These are phyloP conservation scores for Limenitis camilla DNA, from an alignment of 2,888 invertebrate genomes.

Conservation along the genomic window DNA sequence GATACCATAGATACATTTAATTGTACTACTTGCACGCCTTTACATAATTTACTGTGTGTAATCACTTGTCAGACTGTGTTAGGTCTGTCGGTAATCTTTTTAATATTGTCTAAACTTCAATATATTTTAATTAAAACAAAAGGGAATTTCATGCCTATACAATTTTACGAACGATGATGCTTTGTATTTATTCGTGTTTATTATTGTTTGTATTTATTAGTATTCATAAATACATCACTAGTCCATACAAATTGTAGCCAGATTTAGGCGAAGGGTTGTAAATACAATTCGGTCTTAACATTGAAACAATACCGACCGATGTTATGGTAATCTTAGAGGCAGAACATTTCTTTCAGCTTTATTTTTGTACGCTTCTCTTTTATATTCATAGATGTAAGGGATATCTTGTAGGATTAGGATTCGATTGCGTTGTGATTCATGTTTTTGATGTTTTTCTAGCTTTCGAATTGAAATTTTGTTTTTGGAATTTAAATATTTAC, in stretches of 20 bases:
- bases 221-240: too few species aligned
- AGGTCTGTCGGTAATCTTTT: too few species aligned
- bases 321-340: slow-evolving; percentile 40
- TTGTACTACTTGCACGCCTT: too few species aligned
- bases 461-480: neutral
- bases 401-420: slow-evolving; percentile 21
- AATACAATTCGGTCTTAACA: slow-evolving; percentile 41
- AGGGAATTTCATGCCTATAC: too few species aligned
- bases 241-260: slow-evolving; percentile 66
- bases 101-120: too few species aligned
- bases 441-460: neutral
- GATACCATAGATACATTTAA: too few species aligned
- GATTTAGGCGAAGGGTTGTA: slow-evolving; percentile 64
- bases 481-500: neutral
- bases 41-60: too few species aligned
- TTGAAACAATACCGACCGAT: slow-evolving; percentile 42
- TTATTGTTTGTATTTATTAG: too few species aligned
- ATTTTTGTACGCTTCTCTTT: slow-evolving; percentile 17
- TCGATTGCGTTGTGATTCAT: slow-evolving; percentile 13
- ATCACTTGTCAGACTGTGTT: too few species aligned
- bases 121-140: too few species aligned
- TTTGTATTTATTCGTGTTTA: too few species aligned
- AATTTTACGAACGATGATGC: too few species aligned
- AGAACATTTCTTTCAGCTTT: slow-evolving; percentile 19
- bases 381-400: slow-evolving; percentile 25